phyloP scores from a whole-genome alignment of 2,113 vertebrate species.

The Lycocorax pyrrhopterus region DNA sequence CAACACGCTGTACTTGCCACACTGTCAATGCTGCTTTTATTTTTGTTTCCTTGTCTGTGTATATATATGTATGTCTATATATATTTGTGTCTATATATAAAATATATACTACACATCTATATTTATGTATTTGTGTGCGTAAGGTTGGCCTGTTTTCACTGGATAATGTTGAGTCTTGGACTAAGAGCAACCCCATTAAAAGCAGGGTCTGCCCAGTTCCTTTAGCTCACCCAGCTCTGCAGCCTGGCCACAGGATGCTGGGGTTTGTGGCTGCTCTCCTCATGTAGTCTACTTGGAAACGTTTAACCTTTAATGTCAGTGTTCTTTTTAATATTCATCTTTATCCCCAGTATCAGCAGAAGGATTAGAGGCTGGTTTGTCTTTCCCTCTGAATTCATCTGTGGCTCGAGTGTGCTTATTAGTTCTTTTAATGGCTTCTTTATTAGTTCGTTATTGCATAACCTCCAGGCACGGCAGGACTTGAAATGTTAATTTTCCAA shows the following conservation, averaged over 20 bases:
- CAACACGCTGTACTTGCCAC: not conserved
- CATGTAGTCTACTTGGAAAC: not conserved
- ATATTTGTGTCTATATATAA: not conserved
- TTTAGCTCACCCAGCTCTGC: not conserved
- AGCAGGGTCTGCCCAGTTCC: not conserved
- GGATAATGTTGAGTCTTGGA: not conserved
- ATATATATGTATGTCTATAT: not conserved
- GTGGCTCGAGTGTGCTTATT: constrained; percentile 13
- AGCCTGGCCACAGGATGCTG: not conserved
- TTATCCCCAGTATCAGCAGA: not conserved
- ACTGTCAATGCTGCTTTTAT: not conserved
- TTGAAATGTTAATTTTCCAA: constrained; percentile 39
- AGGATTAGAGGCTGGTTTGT: constrained; percentile 34
- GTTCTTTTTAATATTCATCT: constrained; percentile 1
- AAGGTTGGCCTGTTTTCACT: not conserved
- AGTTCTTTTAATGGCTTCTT: constrained; percentile 43
- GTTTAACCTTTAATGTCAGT: not conserved
- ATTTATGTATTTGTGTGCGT: not conserved
- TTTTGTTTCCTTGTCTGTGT: not conserved
- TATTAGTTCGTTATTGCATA: constrained; percentile 41
- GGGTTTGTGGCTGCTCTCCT: not conserved
- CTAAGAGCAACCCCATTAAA: not conserved
- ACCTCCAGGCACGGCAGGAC: constrained; percentile 32
- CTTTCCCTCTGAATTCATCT: constrained; percentile 29
- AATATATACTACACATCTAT: not conserved